phyloP scores from a whole-genome alignment of 2,888 invertebrate genomes.

The Drosophila sordidula region DNA sequence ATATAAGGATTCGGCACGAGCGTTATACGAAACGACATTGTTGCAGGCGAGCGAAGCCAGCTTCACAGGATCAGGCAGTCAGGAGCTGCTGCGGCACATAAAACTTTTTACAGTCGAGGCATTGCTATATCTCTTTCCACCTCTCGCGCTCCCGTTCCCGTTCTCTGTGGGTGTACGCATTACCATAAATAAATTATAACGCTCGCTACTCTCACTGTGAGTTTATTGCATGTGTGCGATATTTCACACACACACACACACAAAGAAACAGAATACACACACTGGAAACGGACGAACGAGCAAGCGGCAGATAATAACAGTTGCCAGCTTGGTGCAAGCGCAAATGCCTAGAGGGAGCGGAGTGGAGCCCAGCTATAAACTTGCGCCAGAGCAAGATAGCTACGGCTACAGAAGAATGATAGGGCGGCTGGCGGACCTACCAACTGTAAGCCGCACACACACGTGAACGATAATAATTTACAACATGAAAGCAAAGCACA shows the following conservation, averaged over 20 bases:
- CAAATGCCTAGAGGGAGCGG: conserved; percentile 22
- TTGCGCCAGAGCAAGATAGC: conserved; percentile 29
- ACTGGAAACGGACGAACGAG: conserved; percentile 43
- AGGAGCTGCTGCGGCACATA: conserved; percentile 52
- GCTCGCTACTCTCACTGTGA: conserved; percentile 67
- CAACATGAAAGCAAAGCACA: conserved; percentile 64
- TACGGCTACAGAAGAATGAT: conserved; percentile 28
- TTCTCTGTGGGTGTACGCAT: conserved; percentile 61
- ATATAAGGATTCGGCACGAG: conserved; percentile 72
- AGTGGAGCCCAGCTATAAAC: conserved; percentile 47
- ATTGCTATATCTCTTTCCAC: conserved; percentile 9
- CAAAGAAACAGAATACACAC: conserved; percentile 6
- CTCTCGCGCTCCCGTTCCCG: neutral
- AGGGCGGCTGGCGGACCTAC: conserved; percentile 12
- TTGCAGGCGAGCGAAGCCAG: conserved; percentile 29
- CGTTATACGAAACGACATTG: conserved; percentile 67
- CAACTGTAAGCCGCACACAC: conserved; percentile 25
- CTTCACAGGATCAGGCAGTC: conserved; percentile 24
- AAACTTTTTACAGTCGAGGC: conserved; percentile 64
- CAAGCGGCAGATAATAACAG: conserved; percentile 74
- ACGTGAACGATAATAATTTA: conserved; percentile 74
- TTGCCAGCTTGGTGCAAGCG: conserved; percentile 61
- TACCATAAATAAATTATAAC: conserved; percentile 81
- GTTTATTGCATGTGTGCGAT: conserved; percentile 79
- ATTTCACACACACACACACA: conserved; percentile 51